Conservation (phyloP, 1,140 invertebrate species). For the Schlechtendalia chinensis region DNA sequence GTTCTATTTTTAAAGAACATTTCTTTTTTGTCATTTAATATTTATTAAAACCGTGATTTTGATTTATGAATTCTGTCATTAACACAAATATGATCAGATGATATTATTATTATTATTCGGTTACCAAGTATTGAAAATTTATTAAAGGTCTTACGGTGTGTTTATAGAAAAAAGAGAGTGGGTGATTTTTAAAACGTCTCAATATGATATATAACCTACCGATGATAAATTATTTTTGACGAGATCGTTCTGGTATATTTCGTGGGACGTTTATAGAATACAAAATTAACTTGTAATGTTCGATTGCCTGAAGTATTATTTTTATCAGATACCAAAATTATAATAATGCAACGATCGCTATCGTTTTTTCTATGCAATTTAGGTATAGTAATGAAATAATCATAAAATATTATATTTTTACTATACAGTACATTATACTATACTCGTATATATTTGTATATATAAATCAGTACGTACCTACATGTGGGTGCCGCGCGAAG, state of each 20-base stretch:
- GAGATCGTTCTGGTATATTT: neutral
- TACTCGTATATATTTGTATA: neutral
- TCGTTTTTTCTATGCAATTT: slow-evolving; percentile 1
- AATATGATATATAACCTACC: neutral
- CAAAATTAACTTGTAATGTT: neutral
- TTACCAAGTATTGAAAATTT: neutral
- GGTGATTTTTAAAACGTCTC: neutral
- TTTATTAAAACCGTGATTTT: neutral
- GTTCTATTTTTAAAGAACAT: neutral
- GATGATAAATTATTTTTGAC: slow-evolving; percentile 9
- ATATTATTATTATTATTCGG: neutral
- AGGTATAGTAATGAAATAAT: neutral
- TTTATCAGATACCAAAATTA: slow-evolving; percentile 10
- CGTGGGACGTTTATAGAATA: neutral
- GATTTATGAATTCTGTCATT: neutral
- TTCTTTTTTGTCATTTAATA: neutral
- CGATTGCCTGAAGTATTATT: neutral
- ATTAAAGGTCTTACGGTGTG: neutral
- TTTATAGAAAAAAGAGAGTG: neutral
- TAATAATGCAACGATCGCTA: slow-evolving; percentile 7
- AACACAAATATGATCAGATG: neutral
- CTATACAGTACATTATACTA: neutral
- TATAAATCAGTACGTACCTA: neutral
- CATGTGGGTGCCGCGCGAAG: neutral
- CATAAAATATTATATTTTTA: neutral